Base-by-base conservation (phyloP, 2,113 vertebrate species). In the Elephas maximus region DNA sequence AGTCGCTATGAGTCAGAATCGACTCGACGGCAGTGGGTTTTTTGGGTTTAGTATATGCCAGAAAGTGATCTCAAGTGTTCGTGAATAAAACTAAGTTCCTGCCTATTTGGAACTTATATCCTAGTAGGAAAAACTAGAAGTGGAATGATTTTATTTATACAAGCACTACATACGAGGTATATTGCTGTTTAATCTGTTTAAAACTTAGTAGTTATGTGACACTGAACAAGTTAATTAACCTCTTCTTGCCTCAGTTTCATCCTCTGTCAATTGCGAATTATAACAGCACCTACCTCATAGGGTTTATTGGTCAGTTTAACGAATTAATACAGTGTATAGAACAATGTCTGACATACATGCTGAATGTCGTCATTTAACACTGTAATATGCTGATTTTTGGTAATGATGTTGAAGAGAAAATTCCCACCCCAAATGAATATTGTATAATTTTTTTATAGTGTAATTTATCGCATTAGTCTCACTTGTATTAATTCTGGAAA, bases 11-110 rank as follows among this genome's bases (percentile, higher is more conserved):
- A 37, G 37, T 37, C 37, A 37, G 37, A 37, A 37, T 37, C 37
- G 37, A 37, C 37, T 37, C 37, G 37, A 37, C 37, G 37, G 37
- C 37, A 37, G 37, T 37, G 37, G 37, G 37, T 37, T 37, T 37
- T 37, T 37, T 37, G 37, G 37, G 37, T 37, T 37, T 83, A 93
- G 6, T 57, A 73, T 0, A 86, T 41, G 6, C 30, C 62, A 71
- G 88, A 73, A 92, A 93, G 14, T 62, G 65, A 94, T 82, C 33
- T 93, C 67, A 82, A 91, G 6, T 48, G 67, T 92, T 44, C 92
- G 26, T 63, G 24, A 82, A 90, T 57, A 94, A 94, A 96, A 81
- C 17, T 74, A 87, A 86, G 18, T 62, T 30, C 53, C 67, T 89
- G 69, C 63, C 41, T 48, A 82, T 28, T 18, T 81, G 18, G 18